phyloP scores from a whole-genome alignment of 2,888 invertebrate species.

The Monochamus alternatus region DNA sequence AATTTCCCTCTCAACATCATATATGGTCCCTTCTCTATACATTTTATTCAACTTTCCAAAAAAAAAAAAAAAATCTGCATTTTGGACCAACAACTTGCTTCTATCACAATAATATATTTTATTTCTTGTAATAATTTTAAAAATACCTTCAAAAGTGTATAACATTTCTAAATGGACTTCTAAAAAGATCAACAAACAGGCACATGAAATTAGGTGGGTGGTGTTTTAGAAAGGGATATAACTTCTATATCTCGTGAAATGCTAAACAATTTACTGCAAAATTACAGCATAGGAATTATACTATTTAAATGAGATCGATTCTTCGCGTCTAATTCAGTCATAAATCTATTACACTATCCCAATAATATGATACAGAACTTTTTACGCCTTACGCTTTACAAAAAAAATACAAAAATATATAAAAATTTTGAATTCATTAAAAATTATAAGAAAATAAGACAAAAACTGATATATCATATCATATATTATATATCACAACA shows the following conservation, averaged over 20 bases:
- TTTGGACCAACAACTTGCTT: conserved; percentile 8
- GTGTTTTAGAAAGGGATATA: conserved; percentile 8
- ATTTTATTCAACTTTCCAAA: neutral
- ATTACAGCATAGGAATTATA: conserved; percentile 11
- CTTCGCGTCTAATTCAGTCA: too few relatives aligned
- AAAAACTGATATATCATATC: too few relatives aligned
- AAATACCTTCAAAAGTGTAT: neutral
- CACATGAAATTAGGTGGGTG: conserved; percentile 17
- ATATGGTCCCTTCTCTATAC: neutral
- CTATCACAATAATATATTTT: conserved; percentile 3
- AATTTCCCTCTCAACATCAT: neutral
- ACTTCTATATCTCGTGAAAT: conserved; percentile 11
- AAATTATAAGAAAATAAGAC: too few relatives aligned
- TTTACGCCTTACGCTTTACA: too few relatives aligned
- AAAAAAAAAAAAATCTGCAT: neutral
- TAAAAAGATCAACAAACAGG: conserved; percentile 28
- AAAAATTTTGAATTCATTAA: too few relatives aligned
- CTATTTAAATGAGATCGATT: too few relatives aligned
- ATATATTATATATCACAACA: too few relatives aligned
- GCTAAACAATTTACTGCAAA: conserved; percentile 15
- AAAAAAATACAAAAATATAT: too few relatives aligned
- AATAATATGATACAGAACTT: too few relatives aligned
- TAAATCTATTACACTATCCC: too few relatives aligned
- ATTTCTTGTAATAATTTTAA: neutral
- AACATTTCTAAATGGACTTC: conserved; percentile 15